A percentile compares a stretch with the other conserved stretches of the same genome.
Conservation (phyloP, 1,140 invertebrate genomes). For the Solen grandis region DNA sequence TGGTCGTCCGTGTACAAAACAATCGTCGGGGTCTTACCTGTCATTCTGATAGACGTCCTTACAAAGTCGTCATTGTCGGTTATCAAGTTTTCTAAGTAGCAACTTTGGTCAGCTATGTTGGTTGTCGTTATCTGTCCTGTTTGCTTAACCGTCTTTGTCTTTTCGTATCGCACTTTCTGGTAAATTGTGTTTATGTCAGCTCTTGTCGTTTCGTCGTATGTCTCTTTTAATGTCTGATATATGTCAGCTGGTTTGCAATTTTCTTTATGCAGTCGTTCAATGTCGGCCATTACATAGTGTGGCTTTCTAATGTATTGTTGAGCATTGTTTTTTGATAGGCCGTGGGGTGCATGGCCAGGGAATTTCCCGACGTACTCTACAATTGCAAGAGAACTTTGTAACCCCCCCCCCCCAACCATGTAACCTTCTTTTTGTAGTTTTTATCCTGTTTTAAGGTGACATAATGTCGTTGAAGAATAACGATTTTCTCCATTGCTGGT, state of each 20-base stretch:
- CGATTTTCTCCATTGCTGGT: slow-evolving; percentile 39
- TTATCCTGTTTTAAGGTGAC: slow-evolving; percentile 40
- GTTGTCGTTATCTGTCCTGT: too few relatives aligned
- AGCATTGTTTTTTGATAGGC: slow-evolving; percentile 36
- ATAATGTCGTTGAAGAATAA: slow-evolving; percentile 54
- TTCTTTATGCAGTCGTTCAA: slow-evolving; percentile 46
- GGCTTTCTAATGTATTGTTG: slow-evolving; percentile 44
- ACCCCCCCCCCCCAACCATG: slow-evolving; percentile 40
- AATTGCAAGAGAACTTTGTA: slow-evolving; percentile 32
- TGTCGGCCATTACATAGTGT: slow-evolving; percentile 27
- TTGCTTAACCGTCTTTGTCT: neutral
- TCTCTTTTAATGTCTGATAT: too few relatives aligned
- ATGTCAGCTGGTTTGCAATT: slow-evolving; percentile 17
- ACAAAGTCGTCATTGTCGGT: slow-evolving; percentile 29
- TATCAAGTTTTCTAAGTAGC: slow-evolving; percentile 43
- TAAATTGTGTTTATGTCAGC: slow-evolving; percentile 43
- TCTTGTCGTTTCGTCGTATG: slow-evolving; percentile 47
- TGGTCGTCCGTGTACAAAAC: too few relatives aligned
- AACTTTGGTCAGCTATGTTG: slow-evolving; percentile 55
- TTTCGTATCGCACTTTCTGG: slow-evolving; percentile 28
- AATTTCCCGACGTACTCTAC: slow-evolving; percentile 58
- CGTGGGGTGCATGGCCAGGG: slow-evolving; percentile 40
- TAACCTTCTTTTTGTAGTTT: slow-evolving; percentile 53
- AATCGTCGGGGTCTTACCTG: slow-evolving; percentile 34
- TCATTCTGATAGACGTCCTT: slow-evolving; percentile 31